phyloP scores from a whole-genome alignment of 2,113 vertebrate genomes.

The Corapipo altera region DNA sequence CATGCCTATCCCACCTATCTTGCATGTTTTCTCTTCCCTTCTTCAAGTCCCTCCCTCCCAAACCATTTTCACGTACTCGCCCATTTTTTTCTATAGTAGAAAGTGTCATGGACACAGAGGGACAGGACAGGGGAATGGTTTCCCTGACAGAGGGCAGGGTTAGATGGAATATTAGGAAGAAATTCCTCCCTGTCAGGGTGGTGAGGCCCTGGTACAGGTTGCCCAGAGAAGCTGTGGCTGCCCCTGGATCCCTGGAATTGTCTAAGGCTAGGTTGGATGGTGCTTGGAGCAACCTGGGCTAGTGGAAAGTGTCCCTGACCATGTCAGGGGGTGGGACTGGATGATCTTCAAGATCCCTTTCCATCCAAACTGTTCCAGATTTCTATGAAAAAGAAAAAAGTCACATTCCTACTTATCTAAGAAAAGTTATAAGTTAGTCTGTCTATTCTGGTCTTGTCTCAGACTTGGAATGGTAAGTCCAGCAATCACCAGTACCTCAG shows the following conservation, averaged over 20 bases:
- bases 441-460: not conserved
- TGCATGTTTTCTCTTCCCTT: not conserved
- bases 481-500: rapidly evolving
- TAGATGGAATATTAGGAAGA: rapidly evolving
- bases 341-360: not conserved
- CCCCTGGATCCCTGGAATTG: not conserved
- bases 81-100: rapidly evolving
- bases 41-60: not conserved
- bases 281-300: rapidly evolving
- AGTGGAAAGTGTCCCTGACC: rapidly evolving
- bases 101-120: not conserved
- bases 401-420: not conserved
- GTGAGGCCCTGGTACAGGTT: rapidly evolving
- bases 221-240: not conserved
- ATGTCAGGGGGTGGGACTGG: rapidly evolving
- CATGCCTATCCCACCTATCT: not conserved
- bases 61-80: rapidly evolving
- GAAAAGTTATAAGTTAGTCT: not conserved
- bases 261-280: rapidly evolving
- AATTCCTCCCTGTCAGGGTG: not conserved
- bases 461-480: not conserved
- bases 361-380: not conserved
- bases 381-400: not conserved
- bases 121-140: not conserved
- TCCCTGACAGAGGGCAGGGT: not conserved